Conservation (phyloP, 2,888 invertebrate genomes). For the Netelia virgata region DNA sequence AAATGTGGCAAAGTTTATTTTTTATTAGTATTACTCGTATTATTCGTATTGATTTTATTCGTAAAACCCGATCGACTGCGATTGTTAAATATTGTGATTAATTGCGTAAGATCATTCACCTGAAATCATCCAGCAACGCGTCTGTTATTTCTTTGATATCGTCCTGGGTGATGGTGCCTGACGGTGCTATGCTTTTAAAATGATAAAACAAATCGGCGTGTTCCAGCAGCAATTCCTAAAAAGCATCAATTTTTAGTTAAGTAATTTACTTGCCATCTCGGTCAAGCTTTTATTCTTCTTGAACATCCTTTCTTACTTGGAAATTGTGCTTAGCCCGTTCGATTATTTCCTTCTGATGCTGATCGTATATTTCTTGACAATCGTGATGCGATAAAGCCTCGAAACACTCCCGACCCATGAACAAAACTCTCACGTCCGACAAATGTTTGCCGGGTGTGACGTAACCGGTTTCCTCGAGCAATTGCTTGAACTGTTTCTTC, state of each 20-base stretch:
- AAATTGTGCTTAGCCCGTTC: constrained; percentile 96
- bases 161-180: constrained; percentile 96
- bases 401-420: constrained; percentile 98
- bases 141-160: constrained; percentile 97
- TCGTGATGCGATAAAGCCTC: constrained; percentile 96
- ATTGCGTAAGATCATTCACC: constrained; percentile 85
- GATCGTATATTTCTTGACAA: constrained; percentile 96
- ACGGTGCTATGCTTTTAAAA: constrained; percentile 95
- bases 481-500: constrained; percentile 97
- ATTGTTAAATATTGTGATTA: neutral
- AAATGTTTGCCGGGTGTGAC: constrained; percentile 98
- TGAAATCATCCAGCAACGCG: constrained; percentile 95
- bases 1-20: constrained; percentile 31
- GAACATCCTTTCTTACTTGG: constrained; percentile 86
- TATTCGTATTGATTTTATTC: too few relatives aligned
- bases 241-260: constrained; percentile 35
- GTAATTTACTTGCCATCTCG: constrained; percentile 2
- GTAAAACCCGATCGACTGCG: too few relatives aligned
- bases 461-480: constrained; percentile 97
- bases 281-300: constrained; percentile 20
- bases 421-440: constrained; percentile 94
- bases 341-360: constrained; percentile 96
- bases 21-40: too few relatives aligned
- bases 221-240: constrained; percentile 94
- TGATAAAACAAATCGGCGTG: constrained; percentile 97